These are phyloP conservation scores for Aviceda subcristata DNA, from an alignment of 2,113 vertebrate genomes.

Conservation along the genomic window DNA sequence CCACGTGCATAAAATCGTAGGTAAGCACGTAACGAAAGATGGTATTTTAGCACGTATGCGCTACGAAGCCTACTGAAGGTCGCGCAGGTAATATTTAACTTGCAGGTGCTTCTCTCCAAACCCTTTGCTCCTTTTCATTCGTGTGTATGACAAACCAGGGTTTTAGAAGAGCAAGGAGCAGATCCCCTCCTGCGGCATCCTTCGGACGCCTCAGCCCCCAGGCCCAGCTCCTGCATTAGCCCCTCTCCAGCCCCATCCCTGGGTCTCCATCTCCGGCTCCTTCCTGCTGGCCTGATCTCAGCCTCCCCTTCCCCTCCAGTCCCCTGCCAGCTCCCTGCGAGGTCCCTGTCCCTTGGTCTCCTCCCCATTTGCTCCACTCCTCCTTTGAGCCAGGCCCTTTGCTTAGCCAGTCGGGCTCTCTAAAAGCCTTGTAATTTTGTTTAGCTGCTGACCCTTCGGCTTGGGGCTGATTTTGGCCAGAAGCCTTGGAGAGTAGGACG, in stretches of 20 bases:
- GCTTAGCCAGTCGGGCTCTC: neutral
- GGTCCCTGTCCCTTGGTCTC: neutral
- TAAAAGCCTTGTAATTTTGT: neutral
- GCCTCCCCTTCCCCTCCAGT: neutral
- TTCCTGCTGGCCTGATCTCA: neutral
- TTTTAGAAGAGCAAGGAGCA: neutral
- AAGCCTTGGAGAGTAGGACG: neutral
- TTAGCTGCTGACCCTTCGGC: neutral
- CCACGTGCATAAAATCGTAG: neutral
- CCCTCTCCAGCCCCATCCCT: neutral
- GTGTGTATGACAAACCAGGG: neutral
- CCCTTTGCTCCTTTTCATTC: neutral
- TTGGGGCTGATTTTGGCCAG: neutral
- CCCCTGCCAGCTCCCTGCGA: rapidly evolving
- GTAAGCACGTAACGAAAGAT: neutral
- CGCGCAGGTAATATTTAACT: neutral
- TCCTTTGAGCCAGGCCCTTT: neutral
- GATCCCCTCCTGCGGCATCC: neutral
- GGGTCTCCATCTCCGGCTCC: neutral
- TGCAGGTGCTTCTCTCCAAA: neutral
- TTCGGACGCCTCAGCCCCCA: neutral
- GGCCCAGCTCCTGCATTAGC: neutral
- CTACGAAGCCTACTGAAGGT: neutral
- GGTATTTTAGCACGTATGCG: neutral
- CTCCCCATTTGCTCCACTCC: rapidly evolving